Percentiles rank a stretch among this genome's conserved stretches.
Evolutionary conservation across 2,888 invertebrate genomes (phyloP).

Genomic region (Capitulum mitella): DNA sequence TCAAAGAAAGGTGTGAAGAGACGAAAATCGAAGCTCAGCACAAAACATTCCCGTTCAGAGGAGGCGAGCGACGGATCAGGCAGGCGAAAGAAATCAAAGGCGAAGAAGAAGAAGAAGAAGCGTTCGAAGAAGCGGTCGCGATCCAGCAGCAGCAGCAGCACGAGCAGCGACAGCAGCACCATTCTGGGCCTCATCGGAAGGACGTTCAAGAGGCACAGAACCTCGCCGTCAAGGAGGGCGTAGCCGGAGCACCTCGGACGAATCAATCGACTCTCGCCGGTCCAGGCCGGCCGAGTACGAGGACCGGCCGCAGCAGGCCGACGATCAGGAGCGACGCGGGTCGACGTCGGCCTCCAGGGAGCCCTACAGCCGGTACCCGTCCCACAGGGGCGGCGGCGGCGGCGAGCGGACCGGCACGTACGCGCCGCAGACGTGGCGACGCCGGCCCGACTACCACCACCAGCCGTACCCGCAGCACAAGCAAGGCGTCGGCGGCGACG

Average conservation of each 20-base stretch:
- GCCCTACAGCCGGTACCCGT: not conserved
- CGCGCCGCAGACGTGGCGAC: not conserved
- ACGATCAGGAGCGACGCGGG: too few relatives aligned
- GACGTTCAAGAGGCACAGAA: not conserved
- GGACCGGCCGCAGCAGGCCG: too few relatives aligned
- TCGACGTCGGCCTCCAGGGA: not conserved
- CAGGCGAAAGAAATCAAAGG: not conserved
- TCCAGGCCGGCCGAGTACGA: too few relatives aligned
- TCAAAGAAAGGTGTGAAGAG: not conserved
- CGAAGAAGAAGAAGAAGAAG: slow-evolving; percentile 1
- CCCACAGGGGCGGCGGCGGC: not conserved
- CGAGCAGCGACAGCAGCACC: not conserved
- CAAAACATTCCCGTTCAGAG: not conserved
- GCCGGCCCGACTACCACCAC: not conserved
- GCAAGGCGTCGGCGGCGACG: too few relatives aligned
- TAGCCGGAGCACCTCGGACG: not conserved
- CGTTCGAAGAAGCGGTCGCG: not conserved
- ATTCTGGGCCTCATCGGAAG: not conserved
- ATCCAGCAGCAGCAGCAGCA: not conserved
- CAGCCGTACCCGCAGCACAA: not conserved
- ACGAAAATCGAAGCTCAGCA: not conserved
- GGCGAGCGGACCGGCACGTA: not conserved
- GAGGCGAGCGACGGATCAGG: not conserved
- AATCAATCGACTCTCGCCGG: too few relatives aligned
- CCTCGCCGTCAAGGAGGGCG: not conserved